These are phyloP conservation scores for Sphecodes monilicornis DNA, from an alignment of 2,888 invertebrate genomes.

Conservation along the genomic window DNA sequence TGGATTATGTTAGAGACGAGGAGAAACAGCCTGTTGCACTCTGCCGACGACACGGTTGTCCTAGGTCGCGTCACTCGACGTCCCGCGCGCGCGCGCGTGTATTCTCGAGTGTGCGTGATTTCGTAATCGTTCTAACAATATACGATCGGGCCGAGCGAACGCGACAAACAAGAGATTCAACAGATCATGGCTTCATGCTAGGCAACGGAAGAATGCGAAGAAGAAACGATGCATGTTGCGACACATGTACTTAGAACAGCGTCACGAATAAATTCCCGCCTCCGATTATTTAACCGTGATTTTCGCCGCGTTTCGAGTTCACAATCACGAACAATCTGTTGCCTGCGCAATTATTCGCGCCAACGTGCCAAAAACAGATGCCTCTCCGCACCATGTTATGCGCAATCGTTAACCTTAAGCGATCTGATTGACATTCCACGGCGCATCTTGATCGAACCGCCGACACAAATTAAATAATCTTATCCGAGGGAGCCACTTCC, in stretches of 20 bases:
- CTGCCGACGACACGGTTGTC: conserved; percentile 20
- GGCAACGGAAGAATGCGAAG: not conserved
- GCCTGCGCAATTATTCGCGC: conserved; percentile 16
- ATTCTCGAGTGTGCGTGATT: conserved; percentile 29
- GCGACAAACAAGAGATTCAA: conserved; percentile 8
- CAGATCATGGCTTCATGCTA: not conserved
- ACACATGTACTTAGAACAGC: not conserved
- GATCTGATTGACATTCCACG: not conserved
- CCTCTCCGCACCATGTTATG: not conserved
- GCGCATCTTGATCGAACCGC: conserved; percentile 6
- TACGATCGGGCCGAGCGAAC: not conserved
- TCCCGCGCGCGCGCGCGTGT: not conserved
- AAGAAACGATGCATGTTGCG: not conserved
- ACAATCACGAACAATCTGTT: conserved; percentile 10
- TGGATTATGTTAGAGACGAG: not conserved
- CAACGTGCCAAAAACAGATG: not conserved
- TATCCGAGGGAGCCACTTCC: not conserved
- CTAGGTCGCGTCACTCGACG: conserved; percentile 32
- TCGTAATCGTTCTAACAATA: conserved; percentile 33
- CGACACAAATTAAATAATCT: conserved; percentile 14
- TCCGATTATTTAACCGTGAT: conserved; percentile 10
- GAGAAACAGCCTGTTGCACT: conserved; percentile 54
- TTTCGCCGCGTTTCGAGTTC: not conserved
- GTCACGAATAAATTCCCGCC: not conserved
- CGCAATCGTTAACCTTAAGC: not conserved